Evolutionary conservation across 2,797 vertebrate species (phyloP), one percentile per base, ranked within the genome.

Genomic region (Ctenopoma multispine): DNA sequence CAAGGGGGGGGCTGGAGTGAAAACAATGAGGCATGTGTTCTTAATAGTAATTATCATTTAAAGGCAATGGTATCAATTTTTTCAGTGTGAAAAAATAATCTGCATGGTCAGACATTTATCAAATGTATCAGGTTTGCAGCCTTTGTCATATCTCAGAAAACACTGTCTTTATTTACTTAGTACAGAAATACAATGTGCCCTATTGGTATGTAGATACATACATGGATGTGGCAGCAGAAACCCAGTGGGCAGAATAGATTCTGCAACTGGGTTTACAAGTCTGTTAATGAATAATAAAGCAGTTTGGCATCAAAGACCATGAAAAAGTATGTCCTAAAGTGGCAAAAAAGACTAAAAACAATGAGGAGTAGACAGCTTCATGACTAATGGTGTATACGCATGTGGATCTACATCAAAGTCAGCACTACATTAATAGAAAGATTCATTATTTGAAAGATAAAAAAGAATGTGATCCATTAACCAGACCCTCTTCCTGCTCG

Each of bases 401-500:
- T 48, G 72, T 83, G 75, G 80, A 87, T 82, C 60, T 0, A 84
- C 82, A 81, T 86, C 82, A 91, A 89, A 90, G 85, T 84, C 57
- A 66, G 56, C 34, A 21, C 75, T 20, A 77, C 66, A 80, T 83
- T 87, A 83, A 87, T 66, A 80, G 69, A 89, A 69, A 80, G 63
- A 84, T 85, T 84, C 61, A 87, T 91, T 86, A 85, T 83, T 82
- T 87, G 72, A 76, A 77, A 78, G 73, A 84, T 68, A 72, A 80
- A 88, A 83, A 83, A 74, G 53, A 73, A 87, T 59, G 41, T 27
- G 27, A 71, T 81, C 76, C 50, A 87, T 80, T 87, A 82, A 82
- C 58, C 18, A 82, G 70, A 83, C 78, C 77, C 70, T 77, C 81
- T 72, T 82, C 7, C 71, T 2, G 31, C 77, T 64, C 56, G 0